A percentile compares a stretch with the other conserved stretches of the same genome.
These are phyloP conservation scores for Trialeurodes vaporariorum DNA, from an alignment of 1,140 invertebrate genomes.

Conservation along the genomic window DNA sequence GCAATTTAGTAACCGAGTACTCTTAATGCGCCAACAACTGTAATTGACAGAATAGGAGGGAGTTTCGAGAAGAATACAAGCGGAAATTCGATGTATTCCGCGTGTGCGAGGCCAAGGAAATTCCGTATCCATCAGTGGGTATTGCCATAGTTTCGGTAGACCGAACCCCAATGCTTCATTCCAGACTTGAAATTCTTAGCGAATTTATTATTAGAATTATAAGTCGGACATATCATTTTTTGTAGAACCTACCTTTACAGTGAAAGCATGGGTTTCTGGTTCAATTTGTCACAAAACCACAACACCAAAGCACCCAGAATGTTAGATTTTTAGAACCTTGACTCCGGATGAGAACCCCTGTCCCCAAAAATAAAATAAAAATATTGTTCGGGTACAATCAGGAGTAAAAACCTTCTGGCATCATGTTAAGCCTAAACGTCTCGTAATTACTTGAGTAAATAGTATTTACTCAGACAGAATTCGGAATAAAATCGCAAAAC, in stretches of 20 bases:
- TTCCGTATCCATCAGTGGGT: background rate
- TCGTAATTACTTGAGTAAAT: background rate
- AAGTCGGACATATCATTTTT: background rate
- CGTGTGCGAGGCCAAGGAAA: background rate
- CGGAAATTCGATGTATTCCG: background rate
- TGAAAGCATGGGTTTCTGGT: background rate
- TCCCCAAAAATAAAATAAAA: background rate
- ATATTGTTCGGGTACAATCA: background rate
- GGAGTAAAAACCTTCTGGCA: background rate
- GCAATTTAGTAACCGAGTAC: background rate
- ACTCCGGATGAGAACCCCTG: background rate
- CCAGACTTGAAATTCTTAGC: background rate
- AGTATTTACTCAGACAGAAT: background rate
- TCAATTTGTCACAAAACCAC: background rate
- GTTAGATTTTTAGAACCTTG: background rate
- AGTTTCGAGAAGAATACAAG: background rate
- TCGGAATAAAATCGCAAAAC: background rate
- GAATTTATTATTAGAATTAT: background rate
- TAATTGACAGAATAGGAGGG: background rate
- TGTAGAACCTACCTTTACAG: background rate
- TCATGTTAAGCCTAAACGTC: background rate
- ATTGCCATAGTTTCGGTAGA: background rate
- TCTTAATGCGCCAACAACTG: background rate
- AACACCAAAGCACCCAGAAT: background rate
- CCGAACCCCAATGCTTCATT: background rate